A percentile compares a stretch with the other conserved stretches of the same genome.
Conservation (phyloP, 2,888 invertebrate genomes). For the Eristalinus aeneus region DNA sequence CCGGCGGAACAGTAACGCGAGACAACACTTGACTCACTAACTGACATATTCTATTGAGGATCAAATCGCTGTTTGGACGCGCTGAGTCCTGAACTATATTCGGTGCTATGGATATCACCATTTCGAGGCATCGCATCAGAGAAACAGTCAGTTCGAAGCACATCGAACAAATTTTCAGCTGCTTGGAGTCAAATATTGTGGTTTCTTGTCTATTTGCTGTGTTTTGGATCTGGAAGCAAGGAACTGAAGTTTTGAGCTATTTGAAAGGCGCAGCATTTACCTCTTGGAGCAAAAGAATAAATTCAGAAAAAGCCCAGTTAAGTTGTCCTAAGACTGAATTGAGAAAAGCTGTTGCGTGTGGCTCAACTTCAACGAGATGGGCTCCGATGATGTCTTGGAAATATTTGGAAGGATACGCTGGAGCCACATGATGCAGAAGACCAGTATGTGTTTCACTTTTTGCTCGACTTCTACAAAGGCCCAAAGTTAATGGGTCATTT, state of each 20-base stretch:
- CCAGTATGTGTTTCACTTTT: slow-evolving; percentile 80
- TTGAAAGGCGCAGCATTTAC: slow-evolving; percentile 77
- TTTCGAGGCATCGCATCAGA: slow-evolving; percentile 89
- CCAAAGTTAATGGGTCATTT: slow-evolving; percentile 75
- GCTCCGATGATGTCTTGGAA: slow-evolving; percentile 83
- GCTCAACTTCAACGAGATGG: slow-evolving; percentile 84
- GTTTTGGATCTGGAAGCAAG: slow-evolving; percentile 83
- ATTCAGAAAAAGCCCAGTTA: slow-evolving; percentile 94
- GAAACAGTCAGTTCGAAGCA: slow-evolving; percentile 91
- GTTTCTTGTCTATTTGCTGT: slow-evolving; percentile 82
- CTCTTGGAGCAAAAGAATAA: slow-evolving; percentile 92
- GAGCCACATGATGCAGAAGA: slow-evolving; percentile 79
- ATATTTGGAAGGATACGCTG: slow-evolving; percentile 79
- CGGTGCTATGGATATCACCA: slow-evolving; percentile 86
- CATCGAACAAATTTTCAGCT: slow-evolving; percentile 90
- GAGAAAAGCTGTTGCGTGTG: slow-evolving; percentile 86
- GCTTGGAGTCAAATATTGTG: slow-evolving; percentile 87
- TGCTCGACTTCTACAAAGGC: slow-evolving; percentile 78
- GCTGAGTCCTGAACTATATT: slow-evolving; percentile 85
- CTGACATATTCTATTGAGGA: slow-evolving; percentile 87
- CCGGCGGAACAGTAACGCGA: slow-evolving; percentile 87
- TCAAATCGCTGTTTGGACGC: slow-evolving; percentile 86
- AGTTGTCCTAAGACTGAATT: slow-evolving; percentile 91
- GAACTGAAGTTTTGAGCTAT: not conserved
- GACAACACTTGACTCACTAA: slow-evolving; percentile 90